These are phyloP conservation scores for Eubucco bourcierii DNA, from an alignment of 2,113 vertebrate genomes.

Conservation along the genomic window DNA sequence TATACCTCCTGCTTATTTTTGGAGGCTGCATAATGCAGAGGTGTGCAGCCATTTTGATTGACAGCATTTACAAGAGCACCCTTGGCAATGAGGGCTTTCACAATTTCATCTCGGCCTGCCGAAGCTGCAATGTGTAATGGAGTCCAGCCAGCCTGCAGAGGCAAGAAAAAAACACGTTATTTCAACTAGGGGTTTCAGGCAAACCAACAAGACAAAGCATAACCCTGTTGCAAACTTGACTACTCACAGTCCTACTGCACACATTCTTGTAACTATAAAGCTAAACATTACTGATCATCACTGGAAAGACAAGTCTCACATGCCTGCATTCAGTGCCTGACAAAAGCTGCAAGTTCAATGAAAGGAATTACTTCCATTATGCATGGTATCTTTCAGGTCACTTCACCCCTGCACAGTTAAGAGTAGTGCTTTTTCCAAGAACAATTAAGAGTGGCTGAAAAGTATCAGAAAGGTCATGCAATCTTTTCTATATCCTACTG, in stretches of 20 bases:
- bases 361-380: background rate
- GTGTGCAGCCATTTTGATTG: slow-evolving; percentile 94
- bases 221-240: background rate
- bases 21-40: slow-evolving; percentile 94
- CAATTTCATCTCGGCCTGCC: slow-evolving; percentile 92
- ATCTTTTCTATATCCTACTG: background rate
- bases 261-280: background rate
- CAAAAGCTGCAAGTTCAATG: background rate
- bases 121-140: slow-evolving; percentile 96
- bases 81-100: slow-evolving; percentile 84
- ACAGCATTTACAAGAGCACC: slow-evolving; percentile 90
- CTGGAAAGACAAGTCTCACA: background rate
- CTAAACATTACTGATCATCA: background rate
- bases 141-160: slow-evolving; percentile 86
- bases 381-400: background rate
- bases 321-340: background rate
- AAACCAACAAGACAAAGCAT: background rate
- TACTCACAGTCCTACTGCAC: background rate
- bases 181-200: background rate
- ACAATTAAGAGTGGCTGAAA: background rate
- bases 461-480: background rate
- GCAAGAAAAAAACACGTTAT: background rate
- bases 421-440: background rate
- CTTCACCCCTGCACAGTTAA: background rate
- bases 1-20: slow-evolving; percentile 92